phyloP scores from a whole-genome alignment of 2,797 vertebrate genomes.

The Percopsis omiscomaycus region DNA sequence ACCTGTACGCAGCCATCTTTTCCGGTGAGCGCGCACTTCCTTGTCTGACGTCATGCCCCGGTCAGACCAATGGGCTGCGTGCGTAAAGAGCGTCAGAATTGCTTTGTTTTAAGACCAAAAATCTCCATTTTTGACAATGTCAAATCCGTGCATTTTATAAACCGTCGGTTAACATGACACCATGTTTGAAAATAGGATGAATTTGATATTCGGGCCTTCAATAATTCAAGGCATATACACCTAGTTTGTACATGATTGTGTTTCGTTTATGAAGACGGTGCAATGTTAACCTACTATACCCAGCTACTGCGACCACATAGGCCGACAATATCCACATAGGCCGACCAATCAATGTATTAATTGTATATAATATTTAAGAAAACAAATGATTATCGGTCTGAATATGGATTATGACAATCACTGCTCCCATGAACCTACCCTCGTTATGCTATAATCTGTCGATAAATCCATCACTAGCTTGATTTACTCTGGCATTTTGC shows the following conservation, averaged over 20 bases:
- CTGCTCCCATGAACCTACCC: neutral
- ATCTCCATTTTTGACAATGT: neutral
- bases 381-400: neutral
- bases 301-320: too few species aligned
- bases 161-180: too few species aligned
- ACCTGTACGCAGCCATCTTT: slow-evolving; percentile 67
- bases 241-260: too few species aligned
- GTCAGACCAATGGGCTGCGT: slow-evolving; percentile 57
- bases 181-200: neutral
- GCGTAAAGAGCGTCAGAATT: slow-evolving; percentile 7
- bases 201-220: too few species aligned
- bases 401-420: neutral
- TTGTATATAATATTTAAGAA: neutral
- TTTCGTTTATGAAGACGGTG: too few species aligned
- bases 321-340: too few species aligned
- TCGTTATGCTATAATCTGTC: neutral
- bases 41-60: slow-evolving; percentile 39
- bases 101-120: slow-evolving; percentile 50
- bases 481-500: slow-evolving; percentile 3
- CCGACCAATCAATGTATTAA: too few species aligned
- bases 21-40: slow-evolving; percentile 60
- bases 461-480: neutral
- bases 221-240: too few species aligned
- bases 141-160: neutral
- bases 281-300: too few species aligned